These are phyloP conservation scores for Tragulus kanchil DNA, from an alignment of 2,113 vertebrate genomes.

Conservation along the genomic window DNA sequence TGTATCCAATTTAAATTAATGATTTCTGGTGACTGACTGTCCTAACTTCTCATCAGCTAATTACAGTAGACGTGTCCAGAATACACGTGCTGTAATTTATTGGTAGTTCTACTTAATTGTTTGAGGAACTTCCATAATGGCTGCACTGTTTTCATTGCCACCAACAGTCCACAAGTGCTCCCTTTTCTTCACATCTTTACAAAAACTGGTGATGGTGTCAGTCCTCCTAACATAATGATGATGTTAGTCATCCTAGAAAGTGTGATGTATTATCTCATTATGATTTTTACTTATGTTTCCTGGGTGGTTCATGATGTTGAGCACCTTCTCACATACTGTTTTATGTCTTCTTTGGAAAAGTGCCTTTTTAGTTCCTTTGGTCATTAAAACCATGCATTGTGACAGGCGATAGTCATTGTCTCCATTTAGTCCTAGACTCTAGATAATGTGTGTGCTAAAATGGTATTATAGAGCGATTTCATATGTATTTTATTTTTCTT, in stretches of 20 bases:
- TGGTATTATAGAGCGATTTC: not conserved
- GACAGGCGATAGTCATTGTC: not conserved
- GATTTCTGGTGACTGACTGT: slow-evolving; percentile 75
- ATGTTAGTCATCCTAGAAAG: not conserved
- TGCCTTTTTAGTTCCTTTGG: not conserved
- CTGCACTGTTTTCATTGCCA: not conserved
- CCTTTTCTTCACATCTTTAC: not conserved
- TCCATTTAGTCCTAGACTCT: not conserved
- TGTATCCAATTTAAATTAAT: slow-evolving; percentile 80
- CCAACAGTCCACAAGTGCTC: not conserved
- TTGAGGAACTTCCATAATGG: not conserved
- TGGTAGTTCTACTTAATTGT: not conserved
- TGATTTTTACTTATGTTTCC: not conserved
- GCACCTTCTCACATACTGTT: not conserved
- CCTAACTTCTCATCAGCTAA: slow-evolving; percentile 70
- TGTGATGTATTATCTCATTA: not conserved
- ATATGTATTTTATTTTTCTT: not conserved
- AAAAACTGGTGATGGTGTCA: not conserved
- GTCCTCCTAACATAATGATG: not conserved
- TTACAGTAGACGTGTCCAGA: slow-evolving; percentile 56
- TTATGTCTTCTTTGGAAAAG: not conserved
- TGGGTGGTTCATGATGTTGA: not conserved
- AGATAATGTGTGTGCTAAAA: not conserved
- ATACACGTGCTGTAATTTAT: not conserved
- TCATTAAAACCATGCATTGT: not conserved